Conservation (phyloP, 2,888 invertebrate species). For the Caradrina clavipalpis region DNA sequence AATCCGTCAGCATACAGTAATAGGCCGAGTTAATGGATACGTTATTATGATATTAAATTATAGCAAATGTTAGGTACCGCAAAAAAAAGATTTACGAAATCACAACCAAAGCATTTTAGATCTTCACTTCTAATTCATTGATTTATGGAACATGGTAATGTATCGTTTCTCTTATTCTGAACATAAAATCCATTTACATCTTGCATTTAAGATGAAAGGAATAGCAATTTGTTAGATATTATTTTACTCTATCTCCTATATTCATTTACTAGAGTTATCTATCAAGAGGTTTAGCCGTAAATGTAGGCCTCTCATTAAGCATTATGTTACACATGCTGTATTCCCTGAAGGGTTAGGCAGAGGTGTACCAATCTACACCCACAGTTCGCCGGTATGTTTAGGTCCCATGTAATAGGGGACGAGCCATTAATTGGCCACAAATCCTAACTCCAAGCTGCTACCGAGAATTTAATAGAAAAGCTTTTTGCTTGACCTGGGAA, state of each 20-base stretch:
- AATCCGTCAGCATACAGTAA: not conserved
- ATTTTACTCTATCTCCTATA: not conserved
- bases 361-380: too few species aligned
- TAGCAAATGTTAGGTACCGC: constrained; percentile 1
- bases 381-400: too few species aligned
- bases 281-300: not conserved
- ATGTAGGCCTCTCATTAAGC: not conserved
- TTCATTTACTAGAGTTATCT: not conserved
- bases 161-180: constrained; percentile 19
- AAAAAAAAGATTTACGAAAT: constrained; percentile 19
- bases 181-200: constrained; percentile 27
- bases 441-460: too few species aligned
- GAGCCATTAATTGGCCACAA: too few species aligned
- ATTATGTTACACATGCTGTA: not conserved
- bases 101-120: constrained; percentile 15
- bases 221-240: constrained; percentile 6
- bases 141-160: constrained; percentile 40
- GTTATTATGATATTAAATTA: constrained; percentile 18
- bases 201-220: constrained; percentile 15
- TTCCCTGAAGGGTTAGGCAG: too few species aligned
- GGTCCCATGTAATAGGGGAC: too few species aligned
- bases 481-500: too few species aligned
- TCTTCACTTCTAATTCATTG: constrained; percentile 27
- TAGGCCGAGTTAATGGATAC: constrained; percentile 20
- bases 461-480: too few species aligned